phyloP scores from a whole-genome alignment of 2,797 vertebrate species.

The Gadopsis bispinosus region DNA sequence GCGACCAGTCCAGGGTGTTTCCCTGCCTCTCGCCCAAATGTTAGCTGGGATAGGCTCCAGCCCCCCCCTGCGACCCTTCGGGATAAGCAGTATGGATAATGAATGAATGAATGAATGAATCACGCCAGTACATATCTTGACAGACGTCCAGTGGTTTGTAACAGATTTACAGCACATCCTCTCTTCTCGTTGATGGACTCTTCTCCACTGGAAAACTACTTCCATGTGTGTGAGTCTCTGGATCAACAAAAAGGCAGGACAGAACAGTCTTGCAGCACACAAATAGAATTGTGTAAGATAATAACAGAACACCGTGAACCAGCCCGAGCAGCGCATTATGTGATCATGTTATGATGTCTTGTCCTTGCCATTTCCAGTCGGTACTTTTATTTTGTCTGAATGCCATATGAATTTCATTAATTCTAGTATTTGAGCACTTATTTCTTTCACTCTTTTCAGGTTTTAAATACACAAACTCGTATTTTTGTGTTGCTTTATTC shows the following conservation, averaged over 20 bases:
- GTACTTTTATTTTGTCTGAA: not conserved
- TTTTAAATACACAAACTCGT: not conserved
- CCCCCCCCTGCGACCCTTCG: too few relatives aligned
- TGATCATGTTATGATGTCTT: slow-evolving; percentile 33
- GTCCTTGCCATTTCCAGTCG: slow-evolving; percentile 5
- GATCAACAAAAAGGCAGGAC: slow-evolving; percentile 62
- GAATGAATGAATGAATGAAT: too few relatives aligned
- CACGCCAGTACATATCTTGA: slow-evolving; percentile 53
- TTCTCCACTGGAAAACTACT: slow-evolving; percentile 72
- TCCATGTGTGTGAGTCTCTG: slow-evolving; percentile 67
- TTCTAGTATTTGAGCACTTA: not conserved
- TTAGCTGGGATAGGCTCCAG: too few relatives aligned
- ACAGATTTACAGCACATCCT: slow-evolving; percentile 66
- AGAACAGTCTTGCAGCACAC: slow-evolving; percentile 61
- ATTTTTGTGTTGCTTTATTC: not conserved
- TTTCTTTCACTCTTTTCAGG: slow-evolving; percentile 8
- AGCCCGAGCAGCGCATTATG: slow-evolving; percentile 24
- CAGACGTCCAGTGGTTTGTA: slow-evolving; percentile 58
- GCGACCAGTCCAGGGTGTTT: too few relatives aligned
- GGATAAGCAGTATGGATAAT: too few relatives aligned
- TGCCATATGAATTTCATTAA: not conserved
- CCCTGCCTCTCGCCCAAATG: too few relatives aligned
- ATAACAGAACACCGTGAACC: slow-evolving; percentile 70
- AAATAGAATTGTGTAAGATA: slow-evolving; percentile 77
- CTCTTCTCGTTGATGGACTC: slow-evolving; percentile 65